Conservation (phyloP, 2,797 vertebrate genomes). For the Furcifer pardalis region DNA sequence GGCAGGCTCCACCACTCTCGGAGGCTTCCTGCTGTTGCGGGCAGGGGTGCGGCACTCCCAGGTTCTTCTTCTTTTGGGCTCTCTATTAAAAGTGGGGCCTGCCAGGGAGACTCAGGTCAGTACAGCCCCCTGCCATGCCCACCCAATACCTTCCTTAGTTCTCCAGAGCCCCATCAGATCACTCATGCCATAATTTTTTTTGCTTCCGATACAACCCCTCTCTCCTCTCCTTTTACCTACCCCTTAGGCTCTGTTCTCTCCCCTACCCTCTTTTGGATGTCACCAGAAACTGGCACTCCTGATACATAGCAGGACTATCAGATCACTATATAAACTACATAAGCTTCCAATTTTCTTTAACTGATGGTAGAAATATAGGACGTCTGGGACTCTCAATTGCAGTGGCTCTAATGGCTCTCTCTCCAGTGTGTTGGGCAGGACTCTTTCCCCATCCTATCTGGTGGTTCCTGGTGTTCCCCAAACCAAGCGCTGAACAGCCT, state of each 20-base stretch:
- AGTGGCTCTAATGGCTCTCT: too few relatives aligned
- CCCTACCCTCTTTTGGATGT: background rate
- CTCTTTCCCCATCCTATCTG: too few relatives aligned
- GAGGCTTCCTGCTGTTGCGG: slow-evolving; percentile 28
- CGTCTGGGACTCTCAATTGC: background rate
- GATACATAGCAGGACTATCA: background rate
- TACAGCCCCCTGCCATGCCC: background rate
- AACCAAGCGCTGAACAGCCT: background rate
- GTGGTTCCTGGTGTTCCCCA: background rate
- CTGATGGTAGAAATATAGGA: background rate
- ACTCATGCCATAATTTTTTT: background rate
- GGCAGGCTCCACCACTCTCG: slow-evolving; percentile 35
- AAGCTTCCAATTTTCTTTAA: too few relatives aligned
- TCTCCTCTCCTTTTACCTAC: background rate
- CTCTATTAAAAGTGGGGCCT: slow-evolving; percentile 40
- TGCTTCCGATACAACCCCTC: background rate
- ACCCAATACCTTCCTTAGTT: background rate
- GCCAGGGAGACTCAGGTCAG: slow-evolving; percentile 42
- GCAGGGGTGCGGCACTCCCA: slow-evolving; percentile 20
- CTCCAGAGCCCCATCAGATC: background rate
- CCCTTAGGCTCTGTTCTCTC: background rate
- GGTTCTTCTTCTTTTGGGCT: slow-evolving; percentile 36
- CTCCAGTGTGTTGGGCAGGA: too few relatives aligned
- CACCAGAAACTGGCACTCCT: background rate
- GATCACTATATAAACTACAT: too few relatives aligned